phyloP scores from a whole-genome alignment of 2,113 vertebrate species.

The Oxygymnocypris stewartii region DNA sequence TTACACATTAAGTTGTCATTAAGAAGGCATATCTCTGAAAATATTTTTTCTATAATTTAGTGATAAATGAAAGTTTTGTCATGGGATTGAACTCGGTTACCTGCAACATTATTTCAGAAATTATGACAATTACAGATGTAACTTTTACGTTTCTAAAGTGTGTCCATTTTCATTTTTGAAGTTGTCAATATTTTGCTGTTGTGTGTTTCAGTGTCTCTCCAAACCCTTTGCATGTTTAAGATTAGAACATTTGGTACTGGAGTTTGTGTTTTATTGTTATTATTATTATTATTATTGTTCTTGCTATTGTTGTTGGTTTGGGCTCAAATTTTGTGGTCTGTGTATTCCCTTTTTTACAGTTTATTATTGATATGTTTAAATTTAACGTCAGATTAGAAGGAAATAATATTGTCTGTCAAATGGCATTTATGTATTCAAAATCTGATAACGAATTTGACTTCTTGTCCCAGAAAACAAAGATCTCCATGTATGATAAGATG shows the following conservation, averaged over 20 bases:
- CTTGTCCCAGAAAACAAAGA: conserved; percentile 93
- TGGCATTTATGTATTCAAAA: neutral
- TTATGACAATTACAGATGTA: neutral
- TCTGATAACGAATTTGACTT: conserved; percentile 22
- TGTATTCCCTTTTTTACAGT: neutral
- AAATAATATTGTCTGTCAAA: neutral
- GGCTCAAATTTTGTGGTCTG: neutral
- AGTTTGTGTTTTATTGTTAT: neutral
- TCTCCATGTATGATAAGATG: conserved; percentile 99
- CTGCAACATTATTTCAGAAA: neutral
- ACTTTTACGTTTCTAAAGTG: neutral
- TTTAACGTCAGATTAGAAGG: neutral
- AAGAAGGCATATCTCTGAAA: neutral
- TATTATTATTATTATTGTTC: neutral
- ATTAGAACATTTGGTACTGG: neutral
- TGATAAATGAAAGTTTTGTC: neutral
- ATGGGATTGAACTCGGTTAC: neutral
- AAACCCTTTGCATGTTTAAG: neutral
- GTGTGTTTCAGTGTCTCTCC: neutral
- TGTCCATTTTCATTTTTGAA: neutral
- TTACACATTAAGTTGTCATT: neutral
- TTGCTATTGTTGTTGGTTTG: neutral
- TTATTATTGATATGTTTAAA: neutral
- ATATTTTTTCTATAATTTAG: neutral
- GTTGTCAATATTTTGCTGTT: neutral